A percentile compares a stretch with the other conserved stretches of the same genome.
Evolutionary conservation across 2,113 vertebrate genomes (phyloP).

Genomic region (Pipra filicauda): DNA sequence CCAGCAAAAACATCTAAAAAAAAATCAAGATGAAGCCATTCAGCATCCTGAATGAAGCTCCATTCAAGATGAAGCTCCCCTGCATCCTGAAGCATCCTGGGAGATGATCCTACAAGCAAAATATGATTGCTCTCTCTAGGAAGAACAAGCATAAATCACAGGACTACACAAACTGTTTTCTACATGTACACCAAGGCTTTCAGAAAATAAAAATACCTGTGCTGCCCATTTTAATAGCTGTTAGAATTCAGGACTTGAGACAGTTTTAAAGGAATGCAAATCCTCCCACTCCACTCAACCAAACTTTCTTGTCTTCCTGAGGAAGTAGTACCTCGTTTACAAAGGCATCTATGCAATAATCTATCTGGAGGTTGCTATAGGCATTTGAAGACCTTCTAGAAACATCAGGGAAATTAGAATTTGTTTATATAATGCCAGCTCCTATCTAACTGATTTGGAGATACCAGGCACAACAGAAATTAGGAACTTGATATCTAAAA

Average conservation of each 20-base stretch:
- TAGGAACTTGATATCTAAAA: not conserved
- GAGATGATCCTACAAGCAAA: not conserved
- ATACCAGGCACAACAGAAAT: not conserved
- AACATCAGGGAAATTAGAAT: not conserved
- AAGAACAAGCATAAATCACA: not conserved
- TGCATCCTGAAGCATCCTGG: not conserved
- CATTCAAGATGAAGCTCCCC: not conserved
- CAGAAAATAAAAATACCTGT: not conserved
- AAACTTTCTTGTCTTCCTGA: not conserved
- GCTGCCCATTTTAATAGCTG: not conserved
- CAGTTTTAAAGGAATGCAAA: not conserved
- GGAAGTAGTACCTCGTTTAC: not conserved
- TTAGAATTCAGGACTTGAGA: not conserved
- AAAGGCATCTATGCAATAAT: not conserved
- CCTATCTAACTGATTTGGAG: not conserved
- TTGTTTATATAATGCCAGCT: not conserved
- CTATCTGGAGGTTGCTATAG: not conserved
- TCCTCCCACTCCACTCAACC: not conserved
- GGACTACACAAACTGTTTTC: not conserved
- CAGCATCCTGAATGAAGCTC: not conserved
- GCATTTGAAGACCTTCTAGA: not conserved
- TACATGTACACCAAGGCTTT: not conserved
- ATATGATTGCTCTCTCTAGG: rapidly evolving
- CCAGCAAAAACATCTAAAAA: not conserved
- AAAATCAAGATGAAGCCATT: not conserved